Evolutionary conservation across 1,140 invertebrate species (phyloP), one percentile per base, ranked within the genome.

Genomic region (Drosophila setifemur): DNA sequence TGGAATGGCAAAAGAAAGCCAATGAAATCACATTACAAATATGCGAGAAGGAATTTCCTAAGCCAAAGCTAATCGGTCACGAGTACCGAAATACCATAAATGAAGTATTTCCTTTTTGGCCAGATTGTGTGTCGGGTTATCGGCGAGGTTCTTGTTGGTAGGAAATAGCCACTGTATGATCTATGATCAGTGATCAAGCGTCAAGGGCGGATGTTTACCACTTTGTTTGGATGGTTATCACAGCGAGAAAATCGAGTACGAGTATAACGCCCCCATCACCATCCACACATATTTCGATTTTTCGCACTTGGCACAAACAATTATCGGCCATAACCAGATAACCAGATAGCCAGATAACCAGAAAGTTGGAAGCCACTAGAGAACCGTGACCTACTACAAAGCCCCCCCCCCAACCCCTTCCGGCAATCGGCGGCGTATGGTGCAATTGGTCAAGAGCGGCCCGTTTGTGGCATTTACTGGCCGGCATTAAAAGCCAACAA

Each of bases 361-460:
- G 50, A 55, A 31, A 63, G 39, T 45, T 37, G 23, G 58, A 18
- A 45, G 54, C 31, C 37, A n/a, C 39, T 19, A n/a, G 14, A n/a
- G 9, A 75, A 76, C 77, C 78, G 78, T 85, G 78, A 83, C 78
- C 78, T 85, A 83, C 79, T 79, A 79, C 78, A 85, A 70, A 48
- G 26, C 48, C 58, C 50, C 61, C 11, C n/a, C n/a, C n/a, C n/a
- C n/a, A n/a, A n/a, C n/a, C n/a, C n/a, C n/a, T n/a, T n/a, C n/a
- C 43, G 29, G 21, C 54, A 73, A 73, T 66, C 58, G 12, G 16
- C 35, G 31, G 16, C 21, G 33, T 64, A 67, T 78, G 78, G 74
- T 77, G 74, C 78, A 79, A 85, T 85, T 85, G 58, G 63, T 33
- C 78, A 76, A 66, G 29, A 23, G 79, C 78, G 78, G 78, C 31